Evolutionary conservation across 2,113 vertebrate species (phyloP), one percentile per base, ranked within the genome.

Genomic region (Clarias macrocephalus): DNA sequence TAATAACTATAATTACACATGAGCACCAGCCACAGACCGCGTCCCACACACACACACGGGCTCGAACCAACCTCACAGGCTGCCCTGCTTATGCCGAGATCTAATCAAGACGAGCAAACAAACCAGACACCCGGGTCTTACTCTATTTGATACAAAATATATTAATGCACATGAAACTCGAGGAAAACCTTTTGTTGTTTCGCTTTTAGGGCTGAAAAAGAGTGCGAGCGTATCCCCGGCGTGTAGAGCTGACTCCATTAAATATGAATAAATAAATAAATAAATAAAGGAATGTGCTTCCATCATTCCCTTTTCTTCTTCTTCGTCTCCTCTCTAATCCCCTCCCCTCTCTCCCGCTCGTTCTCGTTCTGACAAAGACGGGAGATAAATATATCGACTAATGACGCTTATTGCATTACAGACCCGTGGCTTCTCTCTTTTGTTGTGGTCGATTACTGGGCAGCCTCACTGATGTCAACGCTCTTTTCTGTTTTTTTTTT

Each of bases 371-470:
- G 23, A 77, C 90, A 89, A 90, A 85, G 30, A 60, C 70, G 3
- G 81, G 56, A 80, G 76, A 85, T 85, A 82, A 84, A 52, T 68
- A 75, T 37, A 72, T 86, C 81, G 85, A 23, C 82, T 86, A 62
- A 66, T 84, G 84, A 89, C 80, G 88, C 73, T 73, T 85, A 86
- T 86, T 90, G 87, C 23, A 88, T 84, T 88, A 80, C 1, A 72
- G 88, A 82, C 66, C 63, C 28, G 19, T 10, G 80, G 60, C 56
- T 62, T 86, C n/a, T 60, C 65, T 59, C 28, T 85, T 88, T 85
- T 75, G 82, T 85, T 87, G 84, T 82, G 79, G 52, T 66, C 54
- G 86, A 83, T 88, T 83, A 89, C 83, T 66, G 79, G 54, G 25
- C 23, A 85, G 59, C 21, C 52, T 42, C 56, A 86, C 70, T 56